phyloP scores from a whole-genome alignment of 2,888 invertebrate genomes.

The Xylocampa areola region DNA sequence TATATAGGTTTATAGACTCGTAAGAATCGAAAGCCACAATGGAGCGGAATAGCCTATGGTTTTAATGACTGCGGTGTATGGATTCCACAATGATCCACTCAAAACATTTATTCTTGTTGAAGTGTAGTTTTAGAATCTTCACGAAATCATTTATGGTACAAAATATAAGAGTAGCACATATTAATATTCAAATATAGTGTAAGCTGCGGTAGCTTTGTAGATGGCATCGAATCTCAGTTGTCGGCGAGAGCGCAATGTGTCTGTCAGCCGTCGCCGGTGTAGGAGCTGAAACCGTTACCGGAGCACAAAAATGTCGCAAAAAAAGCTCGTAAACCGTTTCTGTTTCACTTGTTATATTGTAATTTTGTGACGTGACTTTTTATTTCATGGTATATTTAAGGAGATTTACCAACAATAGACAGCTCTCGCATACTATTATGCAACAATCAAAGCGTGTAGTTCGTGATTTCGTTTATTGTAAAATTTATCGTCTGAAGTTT shows the following conservation, averaged over 20 bases:
- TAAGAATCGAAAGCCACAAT: constrained; percentile 75
- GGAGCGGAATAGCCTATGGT: constrained; percentile 66
- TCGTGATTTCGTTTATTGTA: constrained; percentile 60
- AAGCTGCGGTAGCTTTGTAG: constrained; percentile 29
- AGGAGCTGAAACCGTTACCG: constrained; percentile 81
- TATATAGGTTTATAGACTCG: constrained; percentile 76
- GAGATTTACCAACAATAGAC: constrained; percentile 71
- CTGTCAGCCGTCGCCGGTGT: constrained; percentile 61
- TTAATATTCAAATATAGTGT: constrained; percentile 4
- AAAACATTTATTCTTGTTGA: constrained; percentile 33
- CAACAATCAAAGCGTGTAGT: constrained; percentile 73
- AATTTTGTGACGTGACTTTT: constrained; percentile 81
- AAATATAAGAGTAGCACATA: constrained; percentile 2
- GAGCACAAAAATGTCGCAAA: constrained; percentile 83
- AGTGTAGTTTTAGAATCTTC: neutral
- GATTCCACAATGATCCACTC: constrained; percentile 57
- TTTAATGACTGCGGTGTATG: constrained; percentile 70
- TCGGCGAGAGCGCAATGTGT: constrained; percentile 60
- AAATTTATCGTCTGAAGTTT: constrained; percentile 29
- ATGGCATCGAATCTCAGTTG: constrained; percentile 38
- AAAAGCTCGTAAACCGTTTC: constrained; percentile 83
- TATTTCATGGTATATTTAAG: constrained; percentile 81
- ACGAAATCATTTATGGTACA: neutral
- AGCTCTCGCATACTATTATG: constrained; percentile 74
- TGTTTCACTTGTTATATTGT: constrained; percentile 84